These are phyloP conservation scores for Serrognathus titanus DNA, from an alignment of 2,888 invertebrate species.

Conservation along the genomic window DNA sequence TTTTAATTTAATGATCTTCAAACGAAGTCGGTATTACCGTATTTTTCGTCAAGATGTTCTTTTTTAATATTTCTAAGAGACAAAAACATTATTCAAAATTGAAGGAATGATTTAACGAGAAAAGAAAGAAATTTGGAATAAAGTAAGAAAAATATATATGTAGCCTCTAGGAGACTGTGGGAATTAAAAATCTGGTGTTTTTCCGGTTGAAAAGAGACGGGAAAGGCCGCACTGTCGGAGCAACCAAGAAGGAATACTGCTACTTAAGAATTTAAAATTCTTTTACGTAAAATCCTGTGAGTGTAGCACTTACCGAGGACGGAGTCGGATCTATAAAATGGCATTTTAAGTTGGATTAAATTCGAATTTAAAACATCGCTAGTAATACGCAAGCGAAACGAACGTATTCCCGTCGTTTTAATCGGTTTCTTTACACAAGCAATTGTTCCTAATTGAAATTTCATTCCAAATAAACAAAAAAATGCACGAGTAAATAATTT, in stretches of 20 bases:
- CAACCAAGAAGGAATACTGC: slow-evolving; percentile 27
- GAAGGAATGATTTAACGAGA: background rate
- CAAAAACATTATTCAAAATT: too few relatives aligned
- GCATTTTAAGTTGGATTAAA: slow-evolving; percentile 54
- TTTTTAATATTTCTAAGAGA: too few relatives aligned
- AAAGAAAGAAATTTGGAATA: slow-evolving; percentile 32
- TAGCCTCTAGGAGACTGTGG: slow-evolving; percentile 48
- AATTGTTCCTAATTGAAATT: slow-evolving; percentile 1
- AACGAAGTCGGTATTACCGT: too few relatives aligned
- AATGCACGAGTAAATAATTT: too few relatives aligned
- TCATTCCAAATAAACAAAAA: background rate
- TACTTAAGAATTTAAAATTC: slow-evolving; percentile 52
- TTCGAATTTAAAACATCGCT: slow-evolving; percentile 51
- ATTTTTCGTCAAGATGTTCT: too few relatives aligned
- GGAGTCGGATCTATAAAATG: slow-evolving; percentile 51
- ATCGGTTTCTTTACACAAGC: slow-evolving; percentile 1
- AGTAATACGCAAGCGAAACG: slow-evolving; percentile 43
- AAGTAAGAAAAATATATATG: slow-evolving; percentile 49
- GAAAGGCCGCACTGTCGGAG: slow-evolving; percentile 22
- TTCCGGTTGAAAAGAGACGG: slow-evolving; percentile 37
- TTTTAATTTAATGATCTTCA: too few relatives aligned
- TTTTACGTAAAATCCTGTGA: slow-evolving; percentile 50
- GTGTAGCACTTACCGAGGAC: slow-evolving; percentile 47
- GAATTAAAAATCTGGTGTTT: slow-evolving; percentile 53
- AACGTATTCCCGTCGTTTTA: slow-evolving; percentile 13